phyloP scores from a whole-genome alignment of 2,797 vertebrate species.

The Ceryle rudis region DNA sequence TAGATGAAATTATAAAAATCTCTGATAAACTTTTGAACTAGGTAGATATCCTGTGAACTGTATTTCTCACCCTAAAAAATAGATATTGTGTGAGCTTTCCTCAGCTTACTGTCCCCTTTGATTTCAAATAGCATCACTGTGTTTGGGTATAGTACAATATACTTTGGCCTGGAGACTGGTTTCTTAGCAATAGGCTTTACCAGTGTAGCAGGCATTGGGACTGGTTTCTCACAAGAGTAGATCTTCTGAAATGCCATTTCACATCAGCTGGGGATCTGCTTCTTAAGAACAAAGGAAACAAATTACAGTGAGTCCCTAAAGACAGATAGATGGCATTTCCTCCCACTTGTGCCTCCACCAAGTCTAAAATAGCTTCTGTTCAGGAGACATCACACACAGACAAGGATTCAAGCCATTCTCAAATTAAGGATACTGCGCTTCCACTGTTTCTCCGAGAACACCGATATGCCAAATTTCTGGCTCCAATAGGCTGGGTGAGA shows the following conservation, averaged over 20 bases:
- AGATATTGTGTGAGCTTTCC: not conserved
- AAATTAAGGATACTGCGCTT: not conserved
- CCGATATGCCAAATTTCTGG: not conserved
- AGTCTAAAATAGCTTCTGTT: constrained; percentile 46
- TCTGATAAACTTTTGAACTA: not conserved
- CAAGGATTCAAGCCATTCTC: constrained; percentile 4
- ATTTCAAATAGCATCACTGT: not conserved
- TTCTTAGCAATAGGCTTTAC: not conserved
- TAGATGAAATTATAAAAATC: not conserved
- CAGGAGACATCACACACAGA: not conserved
- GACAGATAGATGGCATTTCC: constrained; percentile 47
- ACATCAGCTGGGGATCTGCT: constrained; percentile 20
- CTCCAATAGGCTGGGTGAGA: not conserved
- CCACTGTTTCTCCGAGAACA: not conserved
- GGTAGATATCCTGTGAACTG: not conserved
- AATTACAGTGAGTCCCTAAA: not conserved
- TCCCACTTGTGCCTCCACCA: constrained; percentile 39
- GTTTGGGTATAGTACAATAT: not conserved
- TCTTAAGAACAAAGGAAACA: constrained; percentile 54
- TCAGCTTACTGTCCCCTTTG: not conserved
- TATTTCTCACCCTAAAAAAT: not conserved
- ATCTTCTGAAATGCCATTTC: constrained; percentile 9
- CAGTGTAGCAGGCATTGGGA: not conserved
- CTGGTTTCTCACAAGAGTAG: not conserved
- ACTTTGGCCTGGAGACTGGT: not conserved